phyloP scores from a whole-genome alignment of 35 echinoderm and acorn worm genomes.

The Nesometra sesokonis region DNA sequence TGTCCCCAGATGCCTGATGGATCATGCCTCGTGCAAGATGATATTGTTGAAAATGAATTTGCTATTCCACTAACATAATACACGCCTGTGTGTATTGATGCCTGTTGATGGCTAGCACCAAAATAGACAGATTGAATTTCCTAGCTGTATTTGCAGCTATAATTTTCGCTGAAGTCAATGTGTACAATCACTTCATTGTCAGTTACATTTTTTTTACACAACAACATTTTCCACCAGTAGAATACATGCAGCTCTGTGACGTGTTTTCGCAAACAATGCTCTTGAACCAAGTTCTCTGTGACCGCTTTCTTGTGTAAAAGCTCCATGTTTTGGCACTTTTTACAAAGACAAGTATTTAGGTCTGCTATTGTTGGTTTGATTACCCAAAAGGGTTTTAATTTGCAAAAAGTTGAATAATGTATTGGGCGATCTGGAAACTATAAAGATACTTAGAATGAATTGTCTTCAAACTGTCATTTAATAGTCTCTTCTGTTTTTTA shows the following conservation, averaged over 20 bases:
- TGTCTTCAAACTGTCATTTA: conserved; percentile 13
- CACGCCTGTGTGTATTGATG: neutral
- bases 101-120: conserved; percentile 5
- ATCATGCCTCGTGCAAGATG: no score
- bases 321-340: neutral
- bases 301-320: neutral
- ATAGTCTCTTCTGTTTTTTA: conserved; percentile 18
- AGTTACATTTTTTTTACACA: neutral
- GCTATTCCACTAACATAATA: neutral
- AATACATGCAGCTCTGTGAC: neutral
- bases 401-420: conserved; percentile 28
- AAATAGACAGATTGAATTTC: conserved; percentile 28
- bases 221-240: neutral
- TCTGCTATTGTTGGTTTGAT: neutral
- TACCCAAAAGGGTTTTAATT: conserved; percentile 10
- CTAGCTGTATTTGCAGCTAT: conserved; percentile 12
- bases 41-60: no score
- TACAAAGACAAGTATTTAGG: conserved; percentile 5
- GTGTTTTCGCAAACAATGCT: neutral
- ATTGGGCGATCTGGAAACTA: neutral
- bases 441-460: conserved; percentile 12
- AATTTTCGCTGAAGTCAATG: conserved; percentile 20
- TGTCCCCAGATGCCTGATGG: no score
- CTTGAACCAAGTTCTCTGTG: neutral
- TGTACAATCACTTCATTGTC: neutral